Base-by-base conservation (phyloP, 2,888 invertebrate species). In the Agrenia bidenticulata region DNA sequence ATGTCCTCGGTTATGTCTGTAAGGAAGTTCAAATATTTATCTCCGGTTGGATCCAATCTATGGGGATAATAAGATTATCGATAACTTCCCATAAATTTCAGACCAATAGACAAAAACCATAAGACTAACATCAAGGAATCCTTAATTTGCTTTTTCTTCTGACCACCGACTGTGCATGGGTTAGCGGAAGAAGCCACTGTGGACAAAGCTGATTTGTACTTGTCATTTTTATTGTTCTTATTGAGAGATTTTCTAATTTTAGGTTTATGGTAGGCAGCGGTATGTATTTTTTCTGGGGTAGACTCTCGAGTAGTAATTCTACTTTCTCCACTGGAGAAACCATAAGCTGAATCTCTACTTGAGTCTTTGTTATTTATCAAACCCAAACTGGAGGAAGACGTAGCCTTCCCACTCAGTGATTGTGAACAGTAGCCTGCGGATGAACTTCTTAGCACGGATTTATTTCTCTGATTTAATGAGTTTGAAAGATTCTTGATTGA, bases 1-100 rank as follows among this genome's bases (percentile, higher is more conserved):
- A 85, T 84, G 73, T 85, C 85, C 75, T 83, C 82, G 0, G 85
- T 85, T 41, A 86, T 83, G 23, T 81, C 80, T 55, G 81, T 80
- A 1, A 81, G 74, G 67, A 83, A 83, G 64, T 80, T 79, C 0
- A 80, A 77, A 59, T 82, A 82, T 42, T 78, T 72, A 41, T 69
- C 66, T 5, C 69, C 71, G 77, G 7, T 77, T 76, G 61, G 13
- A 23, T 51, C 23, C 21, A 5, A 17, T 51, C 51, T 51, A 24
- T 7, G n/a, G n/a, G n/a, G n/a, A n/a, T n/a, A n/a, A n/a, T n/a
- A n/a, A n/a, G n/a, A n/a, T n/a, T n/a, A n/a, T 32, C 32, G 32
- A 11, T 32, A 32, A n/a, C n/a, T 32, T 32, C 4, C 11, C 32
- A 32, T 32, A 11, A 32, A 32, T 32, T 32, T 11, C 32, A 32